Base-by-base conservation (phyloP, 2,113 vertebrate genomes). In the Alouatta palliata region DNA sequence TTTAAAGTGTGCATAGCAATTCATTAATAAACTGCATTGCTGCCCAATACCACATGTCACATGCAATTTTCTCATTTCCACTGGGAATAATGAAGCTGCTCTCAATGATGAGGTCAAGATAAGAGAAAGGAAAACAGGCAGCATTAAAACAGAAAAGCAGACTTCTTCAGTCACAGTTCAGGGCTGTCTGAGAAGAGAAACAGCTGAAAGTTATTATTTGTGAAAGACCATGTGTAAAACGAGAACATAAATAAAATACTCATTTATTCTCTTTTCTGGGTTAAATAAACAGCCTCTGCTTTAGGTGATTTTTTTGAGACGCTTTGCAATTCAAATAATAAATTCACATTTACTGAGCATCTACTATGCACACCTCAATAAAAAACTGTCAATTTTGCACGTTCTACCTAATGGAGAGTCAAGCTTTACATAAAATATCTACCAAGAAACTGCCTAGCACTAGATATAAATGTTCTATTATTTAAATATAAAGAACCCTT, bases 271-370 rank as follows among this genome's bases (percentile, higher is more conserved):
- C 68, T 80, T 35, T 35, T 84, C 43, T 81, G 35, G 37, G 35
- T 56, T 95, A 32, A 90, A 83, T 19, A 37, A 93, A 91, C 4
- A 80, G 19, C 30, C 12, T 10, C 10, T 82, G 23, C 17, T 94
- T 23, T 77, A 20, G 66, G 27, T 43, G 37, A 82, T 14, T 89
- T 21, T 3, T 17, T 21, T 40, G n/a, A 94, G n/a, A 93, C 56
- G 45, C 54, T 79, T 10, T 43, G 8, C 6, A 80, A 90, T 64
- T 96, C 54, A 68, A 91, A 75, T 45, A 94, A 84, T 30, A 5
- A 95, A 79, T 89, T 92, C 21, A 20, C 52, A 87, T 64, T 96
- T 94, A 84, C 21, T 84, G 66, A 71, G 23, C 40, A 79, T 12
- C 20, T 82, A 61, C 17, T 91, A 47, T 40, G 9, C 21, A 87